Base-by-base conservation (phyloP, 1,140 invertebrate genomes). In the Steinernema feltiae region DNA sequence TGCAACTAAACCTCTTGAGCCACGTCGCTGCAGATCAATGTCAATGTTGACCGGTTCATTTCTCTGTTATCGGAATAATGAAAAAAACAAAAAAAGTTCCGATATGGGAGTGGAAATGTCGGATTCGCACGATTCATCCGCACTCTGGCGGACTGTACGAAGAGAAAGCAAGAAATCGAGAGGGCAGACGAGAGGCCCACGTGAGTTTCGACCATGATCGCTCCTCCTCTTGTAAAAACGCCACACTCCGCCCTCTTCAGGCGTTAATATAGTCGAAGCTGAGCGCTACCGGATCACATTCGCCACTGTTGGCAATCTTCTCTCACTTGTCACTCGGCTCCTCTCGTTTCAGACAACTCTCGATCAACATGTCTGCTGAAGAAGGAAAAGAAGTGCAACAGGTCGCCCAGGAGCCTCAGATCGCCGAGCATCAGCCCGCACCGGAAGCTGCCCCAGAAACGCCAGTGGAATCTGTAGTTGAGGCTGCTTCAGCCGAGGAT, bases 211-310 rank as follows among this genome's bases (percentile, higher is more conserved):
- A 15, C 53, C 53, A 63, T 63, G 53, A 17, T 63, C 24, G 53
- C 53, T 63, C 53, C 53, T 63, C 53, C 53, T 63, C 53, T 21
- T 3, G 24, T 21, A 63, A 63, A 63, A 63, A 63, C 53, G 7
- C 24, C 53, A 27, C 53, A 63, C 53, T 63, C 53, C 53, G 53
- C 53, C 53, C 53, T 41, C 53, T 7, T 63, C 53, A 63, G 53
- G 53, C 53, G 53, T 15, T 63, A 63, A 63, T 63, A 63, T 17
- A 63, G 53, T 63, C 53, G 53, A 27, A 27, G 53, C 53, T 63
- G 7, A 63, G 53, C 2, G 53, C 53, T 63, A 63, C 53, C 53
- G 53, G 53, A 63, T 63, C 53, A 63, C 15, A n/a, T 27, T 63
- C 53, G 53, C 15, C 53, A 17, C 53, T 21, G 53, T 41, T 41